Evolutionary conservation across 2,113 vertebrate genomes (phyloP), one percentile per base, ranked within the genome.

Genomic region (Smithornis capensis): DNA sequence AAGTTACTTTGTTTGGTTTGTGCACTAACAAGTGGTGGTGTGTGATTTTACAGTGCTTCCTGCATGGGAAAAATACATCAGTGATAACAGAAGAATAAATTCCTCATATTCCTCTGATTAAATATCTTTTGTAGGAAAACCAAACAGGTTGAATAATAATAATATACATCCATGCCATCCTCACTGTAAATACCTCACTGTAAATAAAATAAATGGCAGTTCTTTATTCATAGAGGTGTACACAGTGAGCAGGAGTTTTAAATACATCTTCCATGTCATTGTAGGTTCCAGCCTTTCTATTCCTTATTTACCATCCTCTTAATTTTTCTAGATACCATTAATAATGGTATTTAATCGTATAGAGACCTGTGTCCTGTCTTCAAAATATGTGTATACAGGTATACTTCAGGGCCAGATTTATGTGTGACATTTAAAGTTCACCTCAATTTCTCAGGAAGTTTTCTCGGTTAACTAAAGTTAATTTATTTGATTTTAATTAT

Each of bases 311-410:
- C 19, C 4, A 31, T 37, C 19, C 4, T 29, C 52, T 37, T 82
- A 25, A 12, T 70, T 78, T 89, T 63, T 62, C 29, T 63, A 47
- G 6, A 6, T 73, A 28, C 35, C 37, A 31, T 84, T 85, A 89
- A 59, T 62, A 65, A 73, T n/a, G 38, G 14, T 44, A 49, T 73
- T 85, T 83, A 81, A 70, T 64, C 40, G 57, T 28, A 64, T 28
- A 64, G 33, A 15, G n/a, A 16, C 52, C 31, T 29, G 62, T 83
- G n/a, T 12, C 53, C 35, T 47, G 18, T 47, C 25, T 90, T 69
- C 38, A 50, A 40, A 78, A 73, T 45, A 4, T 0, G 0, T 62
- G 16, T 19, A n/a, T 19, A 19, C 13, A 50, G 35, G 63, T 74
- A 38, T 45, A 91, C 29, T 87, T 85, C 33, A 90, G 42, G 45